These are phyloP conservation scores for Morbakka virulenta DNA, from an alignment of 30 jellyfish, hydroid and myxozoan genomes.

Conservation along the genomic window DNA sequence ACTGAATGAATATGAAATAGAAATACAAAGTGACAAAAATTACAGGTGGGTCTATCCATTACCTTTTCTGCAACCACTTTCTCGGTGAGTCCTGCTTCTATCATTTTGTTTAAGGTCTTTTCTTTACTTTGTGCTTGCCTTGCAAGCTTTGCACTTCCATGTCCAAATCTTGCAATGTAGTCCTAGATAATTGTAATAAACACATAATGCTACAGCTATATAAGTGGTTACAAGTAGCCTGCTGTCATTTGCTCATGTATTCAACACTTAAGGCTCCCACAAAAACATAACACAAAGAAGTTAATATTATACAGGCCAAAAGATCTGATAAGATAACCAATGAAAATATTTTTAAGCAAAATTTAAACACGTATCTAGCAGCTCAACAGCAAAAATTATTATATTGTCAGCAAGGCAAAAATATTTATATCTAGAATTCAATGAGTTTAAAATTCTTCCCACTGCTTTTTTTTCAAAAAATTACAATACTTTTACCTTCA, in stretches of 20 bases:
- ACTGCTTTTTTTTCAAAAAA: no score
- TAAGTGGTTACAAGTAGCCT: no score
- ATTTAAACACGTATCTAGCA: not conserved
- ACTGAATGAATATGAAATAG: not conserved
- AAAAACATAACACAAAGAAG: no score
- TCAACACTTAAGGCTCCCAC: not conserved
- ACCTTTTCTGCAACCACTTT: constrained; percentile 85
- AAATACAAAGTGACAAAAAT: not conserved
- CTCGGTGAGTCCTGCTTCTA: constrained; percentile 92
- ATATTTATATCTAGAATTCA: not conserved
- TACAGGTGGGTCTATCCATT: not conserved
- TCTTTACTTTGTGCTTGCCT: constrained; percentile 99
- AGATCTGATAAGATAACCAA: no score
- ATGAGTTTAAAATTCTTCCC: not conserved
- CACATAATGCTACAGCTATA: no score
- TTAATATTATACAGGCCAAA: no score
- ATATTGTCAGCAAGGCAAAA: not conserved
- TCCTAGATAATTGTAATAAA: no score
- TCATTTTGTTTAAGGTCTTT: constrained; percentile 91
- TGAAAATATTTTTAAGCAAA: not conserved
- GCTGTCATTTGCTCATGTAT: no score
- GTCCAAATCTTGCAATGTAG: constrained; percentile 98
- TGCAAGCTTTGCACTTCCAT: constrained; percentile 98
- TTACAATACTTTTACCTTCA: constrained; percentile 60
- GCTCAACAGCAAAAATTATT: not conserved